These are phyloP conservation scores for Capreolus pygargus DNA, from an alignment of 2,113 vertebrate species.

Conservation along the genomic window DNA sequence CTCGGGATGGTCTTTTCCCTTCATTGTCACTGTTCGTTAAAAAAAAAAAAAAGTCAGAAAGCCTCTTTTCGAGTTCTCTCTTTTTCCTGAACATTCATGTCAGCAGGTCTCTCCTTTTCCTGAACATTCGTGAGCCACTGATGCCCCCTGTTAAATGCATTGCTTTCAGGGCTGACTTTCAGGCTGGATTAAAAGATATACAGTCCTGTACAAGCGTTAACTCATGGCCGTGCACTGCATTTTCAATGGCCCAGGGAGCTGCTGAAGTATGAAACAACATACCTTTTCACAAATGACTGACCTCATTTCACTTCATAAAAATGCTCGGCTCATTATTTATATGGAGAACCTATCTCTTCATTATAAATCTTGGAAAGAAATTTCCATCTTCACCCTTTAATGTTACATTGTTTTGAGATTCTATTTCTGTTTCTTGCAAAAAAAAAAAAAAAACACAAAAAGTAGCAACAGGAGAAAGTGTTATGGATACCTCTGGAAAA, in stretches of 20 bases:
- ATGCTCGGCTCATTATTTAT: constrained; percentile 28
- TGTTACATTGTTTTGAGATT: neutral
- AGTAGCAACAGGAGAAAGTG: neutral
- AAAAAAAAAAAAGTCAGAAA: neutral
- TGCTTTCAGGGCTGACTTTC: constrained; percentile 1
- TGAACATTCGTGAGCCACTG: neutral
- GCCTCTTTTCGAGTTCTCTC: neutral
- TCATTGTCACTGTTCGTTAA: neutral
- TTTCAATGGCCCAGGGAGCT: constrained; percentile 36
- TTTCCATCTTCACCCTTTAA: neutral
- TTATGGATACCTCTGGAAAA: neutral
- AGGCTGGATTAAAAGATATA: constrained; percentile 33
- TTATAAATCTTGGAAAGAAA: constrained; percentile 39
- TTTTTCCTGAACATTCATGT: neutral
- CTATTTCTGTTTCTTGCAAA: neutral
- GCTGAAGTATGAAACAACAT: neutral
- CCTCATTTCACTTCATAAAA: constrained; percentile 46
- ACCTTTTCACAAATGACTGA: constrained; percentile 15
- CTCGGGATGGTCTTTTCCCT: neutral
- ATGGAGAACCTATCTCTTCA: neutral
- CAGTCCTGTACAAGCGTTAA: neutral
- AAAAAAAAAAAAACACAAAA: neutral
- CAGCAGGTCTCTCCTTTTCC: constrained; percentile 29
- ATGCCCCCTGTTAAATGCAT: neutral
- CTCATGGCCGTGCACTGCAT: neutral